Base-by-base conservation (phyloP, 2,888 invertebrate genomes). In the Perizoma affinitatum region DNA sequence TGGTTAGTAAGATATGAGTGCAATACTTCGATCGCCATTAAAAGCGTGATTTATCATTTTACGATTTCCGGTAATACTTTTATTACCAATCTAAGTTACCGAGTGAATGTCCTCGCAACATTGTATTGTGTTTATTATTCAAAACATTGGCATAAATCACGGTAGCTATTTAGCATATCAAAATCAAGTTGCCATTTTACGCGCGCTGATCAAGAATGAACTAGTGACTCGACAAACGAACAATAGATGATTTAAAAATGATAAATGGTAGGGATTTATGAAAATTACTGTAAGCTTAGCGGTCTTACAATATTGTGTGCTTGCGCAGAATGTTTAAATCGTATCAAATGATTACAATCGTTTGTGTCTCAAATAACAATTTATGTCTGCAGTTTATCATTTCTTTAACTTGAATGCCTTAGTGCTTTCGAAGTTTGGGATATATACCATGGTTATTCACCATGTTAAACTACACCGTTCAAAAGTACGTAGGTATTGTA, bases 231-330 rank as follows among this genome's bases (percentile, higher is more conserved):
- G 7, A 6, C 38, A 38, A 38, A 22, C 22, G 6, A 38, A 42
- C 42, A 42, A n/a, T 42, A 42, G 42, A 9, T n/a, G 42, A 42
- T 42, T 41, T 41, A 9, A 41, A 41, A 41, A n/a, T 41, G 41
- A 41, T 9, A 41, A 41, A 41, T 41, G 6, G 5, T 7, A 8
- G 41, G 36, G 6, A 36, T 36, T 38, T 6, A n/a, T 7, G 42
- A 42, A n/a, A 42, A 5, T 42, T n/a, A 42, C n/a, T 0, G 42
- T 42, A 42, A 8, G n/a, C 9, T 8, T n/a, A 42, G n/a, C 42
- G 42, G n/a, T n/a, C 4, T 42, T 42, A n/a, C 42, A 9, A 9
- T 9, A n/a, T n/a, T 42, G 2, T 42, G n/a, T 42, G 42, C n/a
- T n/a, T n/a, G n/a, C 22, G 22, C 8, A 8, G 7, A 42, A 42